Evolutionary conservation across 2,888 invertebrate genomes (phyloP), one percentile per base, ranked within the genome.

Genomic region (Notodonta dromedarius): DNA sequence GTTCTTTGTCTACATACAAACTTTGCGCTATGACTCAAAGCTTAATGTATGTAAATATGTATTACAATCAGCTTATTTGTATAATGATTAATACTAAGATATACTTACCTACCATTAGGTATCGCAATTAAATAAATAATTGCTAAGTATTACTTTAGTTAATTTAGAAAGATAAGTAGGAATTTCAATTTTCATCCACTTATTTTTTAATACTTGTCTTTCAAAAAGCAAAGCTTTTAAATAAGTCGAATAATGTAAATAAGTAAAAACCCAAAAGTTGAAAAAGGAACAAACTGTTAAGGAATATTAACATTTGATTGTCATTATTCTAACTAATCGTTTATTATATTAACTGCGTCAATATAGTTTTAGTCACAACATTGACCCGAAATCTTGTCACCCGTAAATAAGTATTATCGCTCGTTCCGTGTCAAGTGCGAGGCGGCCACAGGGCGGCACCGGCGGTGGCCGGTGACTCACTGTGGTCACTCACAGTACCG

Each of bases 391-490:
- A 35, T n/a, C 24, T 9, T 54, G 54, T 39, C 39, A 54, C 39
- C 54, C 54, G 39, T 39, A 39, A 54, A 39, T 35, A 53, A 9
- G 24, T 50, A 24, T 24, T 24, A 24, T 11, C 52, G 51, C 24
- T 12, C 52, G 54, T 63, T 62, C 62, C 63, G 65, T 68, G 73
- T 66, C 62, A 72, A 77, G 73, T 75, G 56, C 60, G 59, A 59
- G 24, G 55, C 60, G 59, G 60, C 61, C 50, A 44, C 24, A 35
- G 35, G 35, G 11, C 14, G 32, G 52, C 13, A 52, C 39, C 14
- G 39, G 39, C 54, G 60, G 58, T 54, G 46, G 55, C 53, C 53
- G 58, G 59, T 62, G 80, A 82, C 64, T 82, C 79, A 79, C 58
- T 59, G 39, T 50, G 65, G 66, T 69, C 68, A 63, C 68, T 69